Evolutionary conservation across 1,140 invertebrate genomes (phyloP).

Genomic region (Trypoxylus dichotomus): DNA sequence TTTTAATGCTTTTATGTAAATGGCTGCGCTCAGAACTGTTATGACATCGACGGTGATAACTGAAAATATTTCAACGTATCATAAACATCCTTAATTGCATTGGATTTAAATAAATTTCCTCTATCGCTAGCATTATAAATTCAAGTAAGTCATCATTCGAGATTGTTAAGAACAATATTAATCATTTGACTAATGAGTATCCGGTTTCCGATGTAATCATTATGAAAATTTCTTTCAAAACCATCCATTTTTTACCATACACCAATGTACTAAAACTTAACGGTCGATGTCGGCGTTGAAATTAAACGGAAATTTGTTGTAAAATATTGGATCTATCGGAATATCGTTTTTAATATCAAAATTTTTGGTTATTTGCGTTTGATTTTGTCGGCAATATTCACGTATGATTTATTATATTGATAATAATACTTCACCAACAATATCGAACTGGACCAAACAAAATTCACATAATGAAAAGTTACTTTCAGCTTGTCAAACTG

Average conservation of each 20-base stretch:
- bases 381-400: too few relatives aligned
- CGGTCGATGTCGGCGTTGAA: background rate
- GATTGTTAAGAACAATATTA: background rate
- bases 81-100: constrained; percentile 3
- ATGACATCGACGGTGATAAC: background rate
- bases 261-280: background rate
- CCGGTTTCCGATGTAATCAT: background rate
- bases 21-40: background rate
- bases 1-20: background rate
- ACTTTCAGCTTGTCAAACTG: too few relatives aligned
- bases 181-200: background rate
- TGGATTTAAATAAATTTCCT: background rate
- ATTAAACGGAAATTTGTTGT: background rate
- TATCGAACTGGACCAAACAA: too few relatives aligned
- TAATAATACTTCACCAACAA: too few relatives aligned
- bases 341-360: too few relatives aligned
- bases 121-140: background rate
- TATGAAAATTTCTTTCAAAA: background rate
- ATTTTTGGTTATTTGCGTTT: too few relatives aligned
- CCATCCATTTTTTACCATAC: background rate
- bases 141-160: background rate
- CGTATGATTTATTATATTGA: too few relatives aligned
- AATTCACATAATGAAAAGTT: too few relatives aligned
- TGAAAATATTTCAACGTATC: background rate
- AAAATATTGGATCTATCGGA: background rate